These are phyloP conservation scores for Metopolophium dirhodum DNA, from an alignment of 1,140 invertebrate genomes.

Conservation along the genomic window DNA sequence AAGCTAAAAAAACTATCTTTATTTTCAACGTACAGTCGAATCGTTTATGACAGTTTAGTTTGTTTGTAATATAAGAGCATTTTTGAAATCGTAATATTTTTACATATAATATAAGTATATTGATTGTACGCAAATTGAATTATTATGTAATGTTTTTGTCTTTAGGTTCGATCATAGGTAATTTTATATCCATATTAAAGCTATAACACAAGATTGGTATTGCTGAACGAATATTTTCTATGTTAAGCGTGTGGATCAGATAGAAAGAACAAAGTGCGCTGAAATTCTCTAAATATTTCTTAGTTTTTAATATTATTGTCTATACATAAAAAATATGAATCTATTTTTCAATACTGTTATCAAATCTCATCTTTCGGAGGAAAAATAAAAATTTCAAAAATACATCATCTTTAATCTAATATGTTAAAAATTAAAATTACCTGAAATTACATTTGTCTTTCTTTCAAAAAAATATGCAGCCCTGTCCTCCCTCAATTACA, in stretches of 20 bases:
- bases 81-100: background rate
- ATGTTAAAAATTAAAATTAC: no score
- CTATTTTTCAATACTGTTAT: background rate
- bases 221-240: background rate
- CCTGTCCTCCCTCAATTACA: background rate
- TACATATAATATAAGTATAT: background rate
- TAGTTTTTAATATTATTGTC: background rate
- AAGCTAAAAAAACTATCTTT: background rate
- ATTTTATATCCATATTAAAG: background rate
- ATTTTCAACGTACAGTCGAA: background rate
- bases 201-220: background rate
- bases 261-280: background rate
- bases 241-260: no score
- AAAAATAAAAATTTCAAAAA: no score
- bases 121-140: background rate
- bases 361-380: no score
- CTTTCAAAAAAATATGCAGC: background rate
- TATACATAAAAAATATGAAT: no score
- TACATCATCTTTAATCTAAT: no score
- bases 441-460: background rate
- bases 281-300: background rate
- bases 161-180: background rate
- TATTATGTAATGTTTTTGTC: background rate
- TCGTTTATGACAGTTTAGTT: background rate
- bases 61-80: background rate